Evolutionary conservation across 2,888 invertebrate species (phyloP).

Genomic region (Oligia strigilis): DNA sequence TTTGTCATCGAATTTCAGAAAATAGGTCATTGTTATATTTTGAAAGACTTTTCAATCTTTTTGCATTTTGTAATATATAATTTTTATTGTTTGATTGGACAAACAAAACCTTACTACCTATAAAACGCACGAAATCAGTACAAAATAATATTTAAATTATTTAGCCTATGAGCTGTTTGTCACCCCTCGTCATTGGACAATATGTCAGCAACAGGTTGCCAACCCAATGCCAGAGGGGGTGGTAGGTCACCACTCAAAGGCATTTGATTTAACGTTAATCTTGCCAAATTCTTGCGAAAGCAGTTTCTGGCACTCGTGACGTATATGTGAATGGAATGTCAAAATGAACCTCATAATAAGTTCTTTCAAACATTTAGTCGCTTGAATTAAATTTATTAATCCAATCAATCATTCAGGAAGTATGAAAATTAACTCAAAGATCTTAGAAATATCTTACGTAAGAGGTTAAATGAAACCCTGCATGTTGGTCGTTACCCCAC

Average conservation of each 20-base stretch:
- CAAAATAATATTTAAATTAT: conserved; percentile 6
- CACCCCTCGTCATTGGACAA: conserved; percentile 11
- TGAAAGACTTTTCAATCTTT: neutral
- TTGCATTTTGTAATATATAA: neutral
- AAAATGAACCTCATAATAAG: neutral
- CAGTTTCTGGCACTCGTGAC: conserved; percentile 4
- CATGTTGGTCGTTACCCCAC: neutral
- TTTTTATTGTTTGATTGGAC: neutral
- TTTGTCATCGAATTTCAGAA: neutral
- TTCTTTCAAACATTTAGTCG: neutral
- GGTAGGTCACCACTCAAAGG: conserved; percentile 3
- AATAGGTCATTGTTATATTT: neutral
- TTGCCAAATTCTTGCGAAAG: conserved; percentile 23
- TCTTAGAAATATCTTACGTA: neutral
- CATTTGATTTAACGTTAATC: conserved; percentile 1
- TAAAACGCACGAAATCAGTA: neutral
- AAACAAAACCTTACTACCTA: neutral
- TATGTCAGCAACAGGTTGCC: conserved; percentile 47
- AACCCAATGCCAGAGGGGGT: neutral
- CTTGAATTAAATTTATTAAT: neutral
- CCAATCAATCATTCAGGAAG: neutral
- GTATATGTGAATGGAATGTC: neutral
- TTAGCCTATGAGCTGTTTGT: conserved; percentile 17
- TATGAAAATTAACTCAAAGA: neutral
- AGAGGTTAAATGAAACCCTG: neutral